phyloP scores from a whole-genome alignment of 2,797 vertebrate species.

The Chiroxiphia lanceolata region DNA sequence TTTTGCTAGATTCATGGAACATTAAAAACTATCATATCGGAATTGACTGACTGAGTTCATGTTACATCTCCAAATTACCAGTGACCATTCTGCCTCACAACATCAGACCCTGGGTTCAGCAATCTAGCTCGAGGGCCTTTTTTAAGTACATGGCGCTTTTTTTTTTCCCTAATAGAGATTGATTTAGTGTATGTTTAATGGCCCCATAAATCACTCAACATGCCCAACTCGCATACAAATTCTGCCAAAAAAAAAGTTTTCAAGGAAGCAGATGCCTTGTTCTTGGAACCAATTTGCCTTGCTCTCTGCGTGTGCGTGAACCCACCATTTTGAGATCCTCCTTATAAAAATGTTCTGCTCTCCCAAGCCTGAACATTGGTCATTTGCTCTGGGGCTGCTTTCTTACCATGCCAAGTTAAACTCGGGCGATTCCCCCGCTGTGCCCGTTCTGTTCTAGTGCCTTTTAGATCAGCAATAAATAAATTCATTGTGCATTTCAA shows the following conservation, averaged over 20 bases:
- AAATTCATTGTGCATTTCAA: conserved; percentile 48
- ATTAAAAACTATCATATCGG: conserved; percentile 66
- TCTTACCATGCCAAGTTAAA: conserved; percentile 35
- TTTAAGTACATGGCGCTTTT: conserved; percentile 26
- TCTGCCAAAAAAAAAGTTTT: conserved; percentile 52
- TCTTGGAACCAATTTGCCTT: conserved; percentile 11
- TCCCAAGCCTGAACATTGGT: background rate
- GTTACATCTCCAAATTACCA: conserved; percentile 62
- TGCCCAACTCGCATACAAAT: conserved; percentile 60
- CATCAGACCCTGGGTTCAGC: conserved; percentile 58
- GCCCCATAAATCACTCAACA: conserved; percentile 71
- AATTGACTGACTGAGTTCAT: conserved; percentile 62
- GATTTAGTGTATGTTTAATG: conserved; percentile 73
- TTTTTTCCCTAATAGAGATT: conserved; percentile 59
- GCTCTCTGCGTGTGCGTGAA: background rate
- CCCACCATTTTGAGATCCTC: conserved; percentile 26
- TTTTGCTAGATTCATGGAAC: conserved; percentile 72
- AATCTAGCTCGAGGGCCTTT: conserved; percentile 43
- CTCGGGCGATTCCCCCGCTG: background rate
- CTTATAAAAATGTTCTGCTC: conserved; percentile 18
- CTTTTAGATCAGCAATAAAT: conserved; percentile 54
- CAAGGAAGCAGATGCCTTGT: conserved; percentile 58
- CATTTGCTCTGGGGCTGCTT: conserved; percentile 35
- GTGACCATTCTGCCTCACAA: conserved; percentile 52
- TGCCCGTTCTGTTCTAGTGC: conserved; percentile 32